phyloP scores from a whole-genome alignment of 2,888 invertebrate species.

The Biston stratarius region DNA sequence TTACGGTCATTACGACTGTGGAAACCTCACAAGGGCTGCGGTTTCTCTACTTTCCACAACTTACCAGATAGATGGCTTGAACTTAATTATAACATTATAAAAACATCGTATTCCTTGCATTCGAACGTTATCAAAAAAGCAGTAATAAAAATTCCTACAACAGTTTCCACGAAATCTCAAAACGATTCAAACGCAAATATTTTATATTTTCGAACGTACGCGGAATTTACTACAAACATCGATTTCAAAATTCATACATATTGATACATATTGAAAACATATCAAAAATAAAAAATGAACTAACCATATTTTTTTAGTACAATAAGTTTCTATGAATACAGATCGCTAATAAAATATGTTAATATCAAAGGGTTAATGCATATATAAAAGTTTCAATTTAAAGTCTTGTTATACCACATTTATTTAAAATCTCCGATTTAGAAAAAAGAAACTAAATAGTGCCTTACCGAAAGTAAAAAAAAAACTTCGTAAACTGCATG shows the following conservation, averaged over 20 bases:
- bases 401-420: too few species aligned
- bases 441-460: too few species aligned
- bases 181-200: neutral
- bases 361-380: too few species aligned
- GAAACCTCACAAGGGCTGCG: constrained; percentile 82
- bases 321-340: too few species aligned
- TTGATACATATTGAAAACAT: neutral
- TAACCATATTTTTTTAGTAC: neutral
- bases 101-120: neutral
- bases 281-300: neutral
- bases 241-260: too few species aligned
- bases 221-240: too few species aligned
- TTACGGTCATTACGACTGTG: constrained; percentile 72
- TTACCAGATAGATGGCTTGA: neutral
- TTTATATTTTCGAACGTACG: neutral
- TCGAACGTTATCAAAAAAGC: neutral
- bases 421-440: too few species aligned
- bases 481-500: neutral
- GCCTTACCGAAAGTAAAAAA: too few species aligned
- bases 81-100: neutral
- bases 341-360: too few species aligned
- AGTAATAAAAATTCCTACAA: neutral
- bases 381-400: too few species aligned
- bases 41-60: constrained; percentile 75
- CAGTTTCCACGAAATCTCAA: too few species aligned